phyloP scores from a whole-genome alignment of 2,888 invertebrate genomes.

The Idaea aversata region DNA sequence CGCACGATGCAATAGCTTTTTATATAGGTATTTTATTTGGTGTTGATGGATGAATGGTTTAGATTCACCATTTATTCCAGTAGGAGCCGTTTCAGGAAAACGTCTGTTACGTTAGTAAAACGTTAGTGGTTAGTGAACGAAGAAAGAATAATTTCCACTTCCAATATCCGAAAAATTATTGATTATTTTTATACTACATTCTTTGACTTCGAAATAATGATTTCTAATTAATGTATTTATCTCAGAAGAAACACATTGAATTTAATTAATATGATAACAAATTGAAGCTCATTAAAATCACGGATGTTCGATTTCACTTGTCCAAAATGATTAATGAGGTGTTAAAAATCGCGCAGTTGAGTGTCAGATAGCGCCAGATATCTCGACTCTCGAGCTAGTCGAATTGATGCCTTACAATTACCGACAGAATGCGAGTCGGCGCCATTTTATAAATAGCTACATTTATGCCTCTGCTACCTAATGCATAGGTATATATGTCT shows the following conservation, averaged over 20 bases:
- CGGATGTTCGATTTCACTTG: constrained; percentile 27
- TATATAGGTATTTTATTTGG: too few relatives aligned
- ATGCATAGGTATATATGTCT: constrained; percentile 6
- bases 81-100: too few relatives aligned
- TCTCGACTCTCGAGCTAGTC: constrained; percentile 22
- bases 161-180: neutral
- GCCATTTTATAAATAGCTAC: constrained; percentile 22
- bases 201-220: neutral
- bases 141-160: too few relatives aligned
- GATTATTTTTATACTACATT: too few relatives aligned
- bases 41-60: too few relatives aligned
- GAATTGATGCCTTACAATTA: constrained; percentile 31
- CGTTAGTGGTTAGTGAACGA: too few relatives aligned
- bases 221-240: constrained; percentile 3
- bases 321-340: constrained; percentile 42
- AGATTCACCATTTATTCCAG: too few relatives aligned
- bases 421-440: constrained; percentile 18
- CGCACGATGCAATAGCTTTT: too few relatives aligned
- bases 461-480: constrained; percentile 20
- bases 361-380: constrained; percentile 16
- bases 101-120: too few relatives aligned
- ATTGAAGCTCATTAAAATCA: constrained; percentile 24
- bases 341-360: constrained; percentile 35
- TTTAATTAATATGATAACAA: constrained; percentile 19
- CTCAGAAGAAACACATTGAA: constrained; percentile 9